Conservation (phyloP, 2,797 vertebrate species). For the Hapalemur alaotrensis region DNA sequence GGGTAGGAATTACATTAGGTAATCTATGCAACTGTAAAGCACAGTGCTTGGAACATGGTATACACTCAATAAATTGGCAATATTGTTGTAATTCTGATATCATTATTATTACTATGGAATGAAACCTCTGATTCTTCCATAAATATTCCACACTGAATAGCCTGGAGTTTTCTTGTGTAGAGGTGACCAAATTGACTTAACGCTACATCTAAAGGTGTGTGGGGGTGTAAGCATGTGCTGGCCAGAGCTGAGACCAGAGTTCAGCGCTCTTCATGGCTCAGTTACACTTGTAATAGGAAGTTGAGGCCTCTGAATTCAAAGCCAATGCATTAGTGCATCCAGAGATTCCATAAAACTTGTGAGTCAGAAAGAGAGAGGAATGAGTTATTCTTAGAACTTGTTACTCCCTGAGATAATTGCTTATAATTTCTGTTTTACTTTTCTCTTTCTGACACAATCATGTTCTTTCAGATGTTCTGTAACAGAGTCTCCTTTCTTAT, state of each 20-base stretch:
- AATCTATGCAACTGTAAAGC: background rate
- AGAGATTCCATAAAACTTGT: slow-evolving; percentile 13
- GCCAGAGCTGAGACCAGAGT: background rate
- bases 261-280: background rate
- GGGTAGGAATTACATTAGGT: background rate
- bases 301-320: slow-evolving; percentile 14
- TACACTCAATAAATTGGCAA: background rate
- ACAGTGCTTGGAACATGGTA: background rate
- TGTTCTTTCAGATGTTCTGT: background rate
- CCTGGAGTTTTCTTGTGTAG: background rate
- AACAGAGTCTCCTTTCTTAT: background rate
- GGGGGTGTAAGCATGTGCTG: too few relatives aligned
- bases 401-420: background rate
- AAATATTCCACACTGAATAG: background rate
- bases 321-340: background rate
- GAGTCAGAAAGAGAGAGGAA: background rate
- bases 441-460: background rate
- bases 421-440: background rate
- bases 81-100: background rate
- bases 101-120: background rate
- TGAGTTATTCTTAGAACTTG: background rate
- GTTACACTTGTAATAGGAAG: background rate
- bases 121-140: background rate
- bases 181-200: background rate
- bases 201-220: background rate